A percentile compares a stretch with the other conserved stretches of the same genome.
phyloP scores from a whole-genome alignment of 2,888 invertebrate genomes.

The Busseola fusca region DNA sequence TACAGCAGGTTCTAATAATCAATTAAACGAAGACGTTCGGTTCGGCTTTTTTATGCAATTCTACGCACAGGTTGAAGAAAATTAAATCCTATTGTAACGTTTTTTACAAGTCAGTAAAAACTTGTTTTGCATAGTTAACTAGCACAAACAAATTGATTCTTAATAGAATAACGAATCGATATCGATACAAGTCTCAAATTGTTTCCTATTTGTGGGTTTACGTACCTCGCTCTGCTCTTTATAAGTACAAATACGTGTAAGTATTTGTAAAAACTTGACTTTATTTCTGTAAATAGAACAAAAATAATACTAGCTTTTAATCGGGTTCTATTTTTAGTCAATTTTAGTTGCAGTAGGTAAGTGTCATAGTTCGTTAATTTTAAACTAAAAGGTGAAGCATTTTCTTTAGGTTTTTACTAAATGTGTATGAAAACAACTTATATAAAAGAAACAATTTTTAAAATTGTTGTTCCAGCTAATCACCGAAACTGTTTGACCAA shows the following conservation, averaged over 20 bases:
- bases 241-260: not conserved
- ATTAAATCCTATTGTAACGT: constrained; percentile 30
- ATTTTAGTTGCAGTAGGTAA: too few relatives aligned
- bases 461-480: too few relatives aligned
- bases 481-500: too few relatives aligned
- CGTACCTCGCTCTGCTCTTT: not conserved
- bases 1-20: not conserved
- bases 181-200: constrained; percentile 7
- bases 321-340: too few relatives aligned
- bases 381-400: too few relatives aligned
- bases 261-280: not conserved
- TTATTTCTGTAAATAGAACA: too few relatives aligned
- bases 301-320: too few relatives aligned
- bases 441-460: too few relatives aligned
- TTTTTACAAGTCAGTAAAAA: constrained; percentile 30
- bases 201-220: constrained; percentile 2
- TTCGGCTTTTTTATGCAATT: not conserved
- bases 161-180: constrained; percentile 15
- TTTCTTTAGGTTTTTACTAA: too few relatives aligned
- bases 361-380: too few relatives aligned
- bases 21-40: constrained; percentile 27
- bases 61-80: constrained; percentile 8
- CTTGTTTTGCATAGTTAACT: constrained; percentile 45
- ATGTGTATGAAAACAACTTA: too few relatives aligned
- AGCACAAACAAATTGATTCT: constrained; percentile 6